A percentile compares a stretch with the other conserved stretches of the same genome.
Evolutionary conservation across 2,113 vertebrate genomes (phyloP).

Genomic region (Cheirogaleus medius): DNA sequence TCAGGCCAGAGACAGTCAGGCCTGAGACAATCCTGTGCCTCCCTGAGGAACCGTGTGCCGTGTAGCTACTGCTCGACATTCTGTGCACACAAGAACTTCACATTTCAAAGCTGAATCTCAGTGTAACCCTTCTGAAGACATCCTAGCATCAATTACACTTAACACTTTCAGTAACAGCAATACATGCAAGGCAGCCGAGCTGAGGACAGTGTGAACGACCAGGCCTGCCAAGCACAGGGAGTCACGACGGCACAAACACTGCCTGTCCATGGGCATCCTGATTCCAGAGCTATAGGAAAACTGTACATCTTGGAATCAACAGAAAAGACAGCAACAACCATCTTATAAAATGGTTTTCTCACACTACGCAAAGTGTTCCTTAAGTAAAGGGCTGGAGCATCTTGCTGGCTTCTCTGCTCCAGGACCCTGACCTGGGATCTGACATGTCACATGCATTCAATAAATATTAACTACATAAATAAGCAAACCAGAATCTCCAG

Average conservation of each 20-base stretch:
- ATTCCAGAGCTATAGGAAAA: not conserved
- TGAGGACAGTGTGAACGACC: not conserved
- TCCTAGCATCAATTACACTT: no score
- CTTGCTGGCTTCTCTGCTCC: not conserved
- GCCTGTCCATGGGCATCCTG: not conserved
- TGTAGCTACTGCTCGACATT: not conserved
- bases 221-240: not conserved
- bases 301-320: not conserved
- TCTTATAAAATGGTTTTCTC: not conserved
- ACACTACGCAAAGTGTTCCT: not conserved
- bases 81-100: not conserved
- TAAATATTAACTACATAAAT: not conserved
- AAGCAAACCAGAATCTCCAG: not conserved
- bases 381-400: not conserved
- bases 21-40: accelerated
- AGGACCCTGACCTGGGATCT: not conserved
- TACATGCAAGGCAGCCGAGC: not conserved
- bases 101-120: not conserved
- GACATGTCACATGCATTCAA: not conserved
- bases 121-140: not conserved
- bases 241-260: not conserved
- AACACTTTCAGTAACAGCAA: not conserved
- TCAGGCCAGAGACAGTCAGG: accelerated
- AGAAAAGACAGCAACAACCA: not conserved
- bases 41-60: no score